phyloP scores from a whole-genome alignment of 2,888 invertebrate species.

The Chloroclysta siterata region DNA sequence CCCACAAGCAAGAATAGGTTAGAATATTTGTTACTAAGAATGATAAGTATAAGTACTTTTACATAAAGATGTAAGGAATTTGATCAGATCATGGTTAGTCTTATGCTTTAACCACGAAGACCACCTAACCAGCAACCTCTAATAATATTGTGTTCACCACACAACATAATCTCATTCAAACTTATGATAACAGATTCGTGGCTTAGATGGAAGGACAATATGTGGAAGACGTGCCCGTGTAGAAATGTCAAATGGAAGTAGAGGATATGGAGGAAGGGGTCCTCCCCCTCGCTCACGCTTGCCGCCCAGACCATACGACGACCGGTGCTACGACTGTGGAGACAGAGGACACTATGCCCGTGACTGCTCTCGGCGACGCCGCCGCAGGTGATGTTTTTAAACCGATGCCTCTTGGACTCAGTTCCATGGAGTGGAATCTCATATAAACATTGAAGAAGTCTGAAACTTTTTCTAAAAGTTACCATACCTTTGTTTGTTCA shows the following conservation, averaged over 20 bases:
- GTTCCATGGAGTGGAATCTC: constrained; percentile 35
- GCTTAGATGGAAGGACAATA: constrained; percentile 91
- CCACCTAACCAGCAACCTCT: no score
- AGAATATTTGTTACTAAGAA: background rate
- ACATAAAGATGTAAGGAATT: no score
- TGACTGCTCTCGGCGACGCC: constrained; percentile 92
- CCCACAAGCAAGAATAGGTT: background rate
- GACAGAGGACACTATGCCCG: constrained; percentile 97
- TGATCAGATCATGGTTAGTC: no score
- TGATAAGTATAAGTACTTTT: no score
- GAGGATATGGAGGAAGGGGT: constrained; percentile 82
- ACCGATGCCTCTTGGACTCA: constrained; percentile 25
- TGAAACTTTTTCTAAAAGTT: constrained; percentile 10
- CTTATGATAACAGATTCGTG: constrained; percentile 69
- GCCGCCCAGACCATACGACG: constrained; percentile 94
- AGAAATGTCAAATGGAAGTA: constrained; percentile 95
- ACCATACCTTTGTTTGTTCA: background rate
- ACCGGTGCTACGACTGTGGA: constrained; percentile 97
- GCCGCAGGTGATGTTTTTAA: constrained; percentile 74
- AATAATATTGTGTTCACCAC: no score
- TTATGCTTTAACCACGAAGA: no score
- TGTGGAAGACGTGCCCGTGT: constrained; percentile 96
- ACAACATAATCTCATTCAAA: no score
- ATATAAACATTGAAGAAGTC: constrained; percentile 22
- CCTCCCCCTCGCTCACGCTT: constrained; percentile 85